Conservation (phyloP, 2,797 vertebrate genomes). For the Typhlichthys subterraneus region DNA sequence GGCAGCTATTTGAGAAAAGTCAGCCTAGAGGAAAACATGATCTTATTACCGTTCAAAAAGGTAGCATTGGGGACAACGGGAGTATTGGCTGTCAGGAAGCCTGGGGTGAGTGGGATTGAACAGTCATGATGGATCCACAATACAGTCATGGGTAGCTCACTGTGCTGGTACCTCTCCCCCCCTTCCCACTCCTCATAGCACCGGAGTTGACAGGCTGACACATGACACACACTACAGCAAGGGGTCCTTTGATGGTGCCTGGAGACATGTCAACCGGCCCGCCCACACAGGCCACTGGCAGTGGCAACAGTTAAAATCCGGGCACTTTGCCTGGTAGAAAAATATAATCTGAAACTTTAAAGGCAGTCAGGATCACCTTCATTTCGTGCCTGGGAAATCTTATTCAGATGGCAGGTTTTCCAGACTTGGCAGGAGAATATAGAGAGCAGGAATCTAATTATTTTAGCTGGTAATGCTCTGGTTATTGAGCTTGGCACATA, state of each 20-base stretch:
- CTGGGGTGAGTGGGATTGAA: conserved; percentile 40
- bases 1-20: conserved; percentile 12
- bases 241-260: conserved; percentile 47
- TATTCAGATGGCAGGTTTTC: conserved; percentile 33
- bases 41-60: conserved; percentile 45
- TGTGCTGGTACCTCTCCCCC: conserved; percentile 28
- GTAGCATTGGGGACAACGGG: conserved; percentile 42
- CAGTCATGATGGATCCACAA: conserved; percentile 47
- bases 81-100: conserved; percentile 47
- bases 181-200: conserved; percentile 38
- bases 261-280: conserved; percentile 44
- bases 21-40: conserved; percentile 48
- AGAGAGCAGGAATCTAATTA: conserved; percentile 39
- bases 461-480: conserved; percentile 41
- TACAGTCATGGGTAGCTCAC: conserved; percentile 43
- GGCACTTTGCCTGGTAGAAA: conserved; percentile 14
- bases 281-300: conserved; percentile 32
- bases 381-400: conserved; percentile 41
- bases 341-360: conserved; percentile 28
- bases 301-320: conserved; percentile 40
- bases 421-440: conserved; percentile 43
- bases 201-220: conserved; percentile 53
- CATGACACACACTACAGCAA: conserved; percentile 19
- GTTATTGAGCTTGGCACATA: conserved; percentile 54
- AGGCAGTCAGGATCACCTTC: conserved; percentile 50